phyloP scores from a whole-genome alignment of 1,140 invertebrate species.

The Drosophila tani region DNA sequence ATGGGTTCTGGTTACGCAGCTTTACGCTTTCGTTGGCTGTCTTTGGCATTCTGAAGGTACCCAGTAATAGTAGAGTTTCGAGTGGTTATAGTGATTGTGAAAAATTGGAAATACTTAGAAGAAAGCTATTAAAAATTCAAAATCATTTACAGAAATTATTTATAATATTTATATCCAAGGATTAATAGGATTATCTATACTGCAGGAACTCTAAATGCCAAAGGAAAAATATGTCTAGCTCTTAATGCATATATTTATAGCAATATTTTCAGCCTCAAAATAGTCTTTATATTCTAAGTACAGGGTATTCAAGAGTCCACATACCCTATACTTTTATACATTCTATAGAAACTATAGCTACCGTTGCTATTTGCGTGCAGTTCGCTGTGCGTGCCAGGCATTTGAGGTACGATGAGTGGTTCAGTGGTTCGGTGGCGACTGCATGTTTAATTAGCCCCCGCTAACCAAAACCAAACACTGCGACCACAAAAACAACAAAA shows the following conservation, averaged over 20 bases:
- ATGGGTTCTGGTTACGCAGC: conserved; percentile 61
- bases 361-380: conserved; percentile 41
- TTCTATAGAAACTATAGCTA: conserved; percentile 4
- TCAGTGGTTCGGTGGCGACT: conserved; percentile 27
- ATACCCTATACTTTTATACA: not conserved
- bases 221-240: not conserved
- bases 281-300: not conserved
- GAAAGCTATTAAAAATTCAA: too few species aligned
- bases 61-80: too few species aligned
- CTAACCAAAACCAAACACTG: conserved; percentile 45
- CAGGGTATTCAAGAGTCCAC: not conserved
- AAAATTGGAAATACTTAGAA: too few species aligned
- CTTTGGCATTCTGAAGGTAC: conserved; percentile 30
- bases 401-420: conserved; percentile 19
- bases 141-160: not conserved
- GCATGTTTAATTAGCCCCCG: conserved; percentile 74
- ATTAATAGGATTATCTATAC: not conserved
- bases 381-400: conserved; percentile 37
- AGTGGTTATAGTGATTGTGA: not conserved
- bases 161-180: not conserved
- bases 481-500: conserved; percentile 18
- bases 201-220: not conserved
- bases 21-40: conserved; percentile 67
- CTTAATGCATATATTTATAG: not conserved
- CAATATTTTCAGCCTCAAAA: too few species aligned